These are phyloP conservation scores for Drosophila prolongata DNA, from an alignment of 2,888 invertebrate genomes.

Conservation along the genomic window DNA sequence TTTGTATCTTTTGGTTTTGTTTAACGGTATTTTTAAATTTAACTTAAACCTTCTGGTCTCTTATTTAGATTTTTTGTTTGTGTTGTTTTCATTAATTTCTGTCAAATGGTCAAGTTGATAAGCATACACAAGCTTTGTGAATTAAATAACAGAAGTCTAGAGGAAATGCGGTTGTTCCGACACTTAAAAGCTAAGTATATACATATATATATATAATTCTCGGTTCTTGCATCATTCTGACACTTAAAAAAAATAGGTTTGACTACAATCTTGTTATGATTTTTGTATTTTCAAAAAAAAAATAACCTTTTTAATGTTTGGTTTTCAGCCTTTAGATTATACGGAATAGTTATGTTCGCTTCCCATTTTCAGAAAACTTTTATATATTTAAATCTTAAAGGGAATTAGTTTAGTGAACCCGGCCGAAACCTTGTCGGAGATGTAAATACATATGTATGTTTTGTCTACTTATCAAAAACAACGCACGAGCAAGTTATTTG, in stretches of 20 bases:
- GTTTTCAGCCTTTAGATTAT: background rate
- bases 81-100: slow-evolving; percentile 10
- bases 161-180: slow-evolving; percentile 8
- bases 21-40: background rate
- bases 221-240: background rate
- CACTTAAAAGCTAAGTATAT: background rate
- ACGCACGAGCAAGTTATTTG: slow-evolving; percentile 32
- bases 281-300: too few species aligned
- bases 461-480: slow-evolving; percentile 50
- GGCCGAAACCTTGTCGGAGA: background rate
- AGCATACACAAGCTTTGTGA: background rate
- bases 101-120: slow-evolving; percentile 14
- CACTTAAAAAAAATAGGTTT: background rate
- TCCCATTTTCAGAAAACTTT: background rate
- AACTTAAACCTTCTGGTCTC: background rate
- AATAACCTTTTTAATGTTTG: background rate
- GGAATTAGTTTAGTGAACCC: slow-evolving; percentile 9
- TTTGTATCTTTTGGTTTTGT: too few species aligned
- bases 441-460: background rate
- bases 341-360: background rate
- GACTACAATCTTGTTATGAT: too few species aligned
- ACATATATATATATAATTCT: too few species aligned
- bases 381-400: background rate
- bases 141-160: slow-evolving; percentile 4
- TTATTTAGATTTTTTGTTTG: background rate